phyloP scores from a whole-genome alignment of 1,140 invertebrate species.

The Drosophila oshimai region DNA sequence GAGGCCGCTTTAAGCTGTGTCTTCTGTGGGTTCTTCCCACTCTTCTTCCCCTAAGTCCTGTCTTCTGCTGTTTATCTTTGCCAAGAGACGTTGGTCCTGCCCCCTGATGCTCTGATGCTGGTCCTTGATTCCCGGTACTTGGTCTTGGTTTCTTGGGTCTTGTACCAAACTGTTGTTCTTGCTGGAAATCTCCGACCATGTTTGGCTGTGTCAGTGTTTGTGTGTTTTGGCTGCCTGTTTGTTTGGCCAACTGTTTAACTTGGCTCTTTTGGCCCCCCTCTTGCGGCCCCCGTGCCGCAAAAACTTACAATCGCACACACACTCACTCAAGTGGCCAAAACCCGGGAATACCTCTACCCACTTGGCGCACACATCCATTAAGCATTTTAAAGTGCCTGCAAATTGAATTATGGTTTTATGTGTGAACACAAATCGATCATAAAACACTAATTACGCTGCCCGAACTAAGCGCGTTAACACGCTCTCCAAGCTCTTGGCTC shows the following conservation, averaged over 20 bases:
- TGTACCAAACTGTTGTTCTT: slow-evolving; percentile 40
- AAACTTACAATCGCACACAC: slow-evolving; percentile 53
- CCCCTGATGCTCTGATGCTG: slow-evolving; percentile 2
- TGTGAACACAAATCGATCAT: slow-evolving; percentile 76
- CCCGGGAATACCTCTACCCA: not conserved
- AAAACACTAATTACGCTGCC: slow-evolving; percentile 73
- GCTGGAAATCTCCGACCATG: slow-evolving; percentile 16
- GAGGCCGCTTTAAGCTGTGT: slow-evolving; percentile 34
- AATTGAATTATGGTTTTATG: slow-evolving; percentile 74
- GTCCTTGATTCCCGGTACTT: not conserved
- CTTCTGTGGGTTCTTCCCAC: not conserved
- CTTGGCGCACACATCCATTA: not conserved
- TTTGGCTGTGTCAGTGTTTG: slow-evolving; percentile 52
- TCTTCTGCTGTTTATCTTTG: slow-evolving; percentile 54
- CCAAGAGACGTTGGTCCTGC: slow-evolving; percentile 33
- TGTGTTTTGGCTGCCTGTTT: slow-evolving; percentile 48
- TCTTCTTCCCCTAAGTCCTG: not conserved
- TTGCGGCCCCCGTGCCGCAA: slow-evolving; percentile 40
- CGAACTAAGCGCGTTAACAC: slow-evolving; percentile 60
- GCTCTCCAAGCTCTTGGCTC: slow-evolving; percentile 9
- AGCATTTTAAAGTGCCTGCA: slow-evolving; percentile 48
- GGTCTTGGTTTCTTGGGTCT: not conserved
- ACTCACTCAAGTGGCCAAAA: not conserved
- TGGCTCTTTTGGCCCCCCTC: slow-evolving; percentile 35
- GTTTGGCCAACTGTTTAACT: slow-evolving; percentile 69